Conservation (phyloP, 2,113 vertebrate genomes). For the Peromyscus leucopus region DNA sequence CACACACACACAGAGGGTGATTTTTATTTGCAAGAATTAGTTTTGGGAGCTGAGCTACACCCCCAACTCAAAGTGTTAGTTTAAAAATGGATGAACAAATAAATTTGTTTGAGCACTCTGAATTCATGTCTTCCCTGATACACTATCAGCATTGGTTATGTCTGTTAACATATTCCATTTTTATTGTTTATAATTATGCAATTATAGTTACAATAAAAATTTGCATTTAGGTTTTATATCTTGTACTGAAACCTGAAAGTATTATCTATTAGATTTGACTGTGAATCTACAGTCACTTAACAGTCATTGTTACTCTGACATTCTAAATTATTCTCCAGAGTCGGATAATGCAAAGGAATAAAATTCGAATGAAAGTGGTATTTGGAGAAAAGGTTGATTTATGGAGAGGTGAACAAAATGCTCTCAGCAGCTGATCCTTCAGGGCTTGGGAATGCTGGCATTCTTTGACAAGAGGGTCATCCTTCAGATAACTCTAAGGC, state of each 20-base stretch:
- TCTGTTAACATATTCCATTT: constrained; percentile 22
- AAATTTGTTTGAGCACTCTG: neutral
- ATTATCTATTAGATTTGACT: constrained; percentile 22
- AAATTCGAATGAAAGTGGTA: constrained; percentile 75
- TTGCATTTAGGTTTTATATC: neutral
- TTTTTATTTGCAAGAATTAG: neutral
- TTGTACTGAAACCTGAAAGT: constrained; percentile 45
- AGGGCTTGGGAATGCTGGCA: neutral
- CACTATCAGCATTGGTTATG: neutral
- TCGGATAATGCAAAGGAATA: constrained; percentile 8
- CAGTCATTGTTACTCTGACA: neutral
- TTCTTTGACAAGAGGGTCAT: neutral
- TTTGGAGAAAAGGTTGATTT: constrained; percentile 44
- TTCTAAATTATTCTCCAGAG: constrained; percentile 50
- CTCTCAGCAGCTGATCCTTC: neutral
- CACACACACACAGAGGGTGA: neutral
- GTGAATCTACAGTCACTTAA: constrained; percentile 1
- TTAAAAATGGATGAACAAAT: constrained; percentile 30
- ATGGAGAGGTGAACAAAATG: constrained; percentile 1
- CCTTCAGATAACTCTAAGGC: neutral
- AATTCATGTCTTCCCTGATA: neutral
- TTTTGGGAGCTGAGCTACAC: neutral
- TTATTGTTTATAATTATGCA: constrained; percentile 15
- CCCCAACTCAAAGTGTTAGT: neutral
- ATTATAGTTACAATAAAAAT: constrained; percentile 14